Conservation (phyloP, 1,140 invertebrate species). For the Ostrea denselamellosa region DNA sequence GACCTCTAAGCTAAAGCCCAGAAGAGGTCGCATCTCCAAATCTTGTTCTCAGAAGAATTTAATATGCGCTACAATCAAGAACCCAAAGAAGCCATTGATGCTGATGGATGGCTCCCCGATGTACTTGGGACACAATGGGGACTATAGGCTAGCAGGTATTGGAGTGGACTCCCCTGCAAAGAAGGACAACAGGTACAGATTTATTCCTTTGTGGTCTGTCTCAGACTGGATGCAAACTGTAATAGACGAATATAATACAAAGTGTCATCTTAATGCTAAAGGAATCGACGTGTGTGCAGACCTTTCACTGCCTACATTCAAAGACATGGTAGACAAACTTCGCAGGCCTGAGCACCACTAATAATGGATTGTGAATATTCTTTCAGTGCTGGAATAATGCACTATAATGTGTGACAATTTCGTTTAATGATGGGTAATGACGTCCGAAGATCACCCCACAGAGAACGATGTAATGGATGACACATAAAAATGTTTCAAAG, state of each 20-base stretch:
- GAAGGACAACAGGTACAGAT: conserved; percentile 16
- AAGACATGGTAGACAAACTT: conserved; percentile 32
- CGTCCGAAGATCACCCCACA: neutral
- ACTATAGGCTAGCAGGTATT: conserved; percentile 40
- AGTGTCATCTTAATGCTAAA: neutral
- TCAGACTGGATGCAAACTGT: conserved; percentile 46
- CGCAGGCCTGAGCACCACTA: conserved; percentile 26
- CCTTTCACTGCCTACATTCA: neutral
- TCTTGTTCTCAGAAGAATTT: conserved; percentile 39
- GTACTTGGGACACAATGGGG: conserved; percentile 43
- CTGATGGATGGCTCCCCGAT: conserved; percentile 40
- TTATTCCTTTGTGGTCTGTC: conserved; percentile 47
- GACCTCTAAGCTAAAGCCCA: conserved; percentile 33
- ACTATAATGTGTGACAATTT: conserved; percentile 39
- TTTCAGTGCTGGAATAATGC: conserved; percentile 18
- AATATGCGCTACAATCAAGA: conserved; percentile 44
- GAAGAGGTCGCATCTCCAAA: conserved; percentile 37
- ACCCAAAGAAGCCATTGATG: conserved; percentile 23
- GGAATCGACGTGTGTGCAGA: conserved; percentile 35
- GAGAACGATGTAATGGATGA: conserved; percentile 14
- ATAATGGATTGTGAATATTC: conserved; percentile 1
- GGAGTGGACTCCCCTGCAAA: neutral
- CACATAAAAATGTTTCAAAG: conserved; percentile 12
- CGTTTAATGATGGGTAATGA: conserved; percentile 14
- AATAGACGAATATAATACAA: conserved; percentile 40